phyloP scores from a whole-genome alignment of 2,797 vertebrate genomes.

The Alfaro cultratus region DNA sequence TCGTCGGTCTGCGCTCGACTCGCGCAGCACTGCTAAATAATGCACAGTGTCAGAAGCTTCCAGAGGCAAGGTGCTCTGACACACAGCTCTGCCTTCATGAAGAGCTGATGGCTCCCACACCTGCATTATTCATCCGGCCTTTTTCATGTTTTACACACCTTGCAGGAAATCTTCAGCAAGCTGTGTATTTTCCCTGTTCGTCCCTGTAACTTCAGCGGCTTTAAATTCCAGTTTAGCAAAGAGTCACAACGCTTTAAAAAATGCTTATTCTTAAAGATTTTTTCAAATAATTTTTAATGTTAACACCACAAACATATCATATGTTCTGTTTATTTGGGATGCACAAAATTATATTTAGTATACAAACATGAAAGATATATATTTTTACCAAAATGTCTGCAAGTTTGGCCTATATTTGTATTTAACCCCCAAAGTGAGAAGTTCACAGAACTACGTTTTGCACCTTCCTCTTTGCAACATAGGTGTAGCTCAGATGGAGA shows the following conservation, averaged over 20 bases:
- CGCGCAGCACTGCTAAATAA: constrained; percentile 63
- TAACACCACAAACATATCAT: neutral
- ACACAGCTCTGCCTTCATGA: constrained; percentile 43
- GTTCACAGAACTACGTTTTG: neutral
- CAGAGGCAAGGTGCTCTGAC: constrained; percentile 53
- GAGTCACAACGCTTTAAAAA: neutral
- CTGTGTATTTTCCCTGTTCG: constrained; percentile 21
- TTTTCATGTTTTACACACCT: constrained; percentile 58
- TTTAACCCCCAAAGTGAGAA: neutral
- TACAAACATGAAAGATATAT: neutral
- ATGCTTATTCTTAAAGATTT: neutral
- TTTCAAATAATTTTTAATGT: neutral
- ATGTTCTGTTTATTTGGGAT: neutral
- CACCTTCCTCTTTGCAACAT: neutral
- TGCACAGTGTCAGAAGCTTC: constrained; percentile 59
- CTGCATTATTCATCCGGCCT: constrained; percentile 59
- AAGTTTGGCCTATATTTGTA: neutral
- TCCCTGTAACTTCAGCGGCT: constrained; percentile 6
- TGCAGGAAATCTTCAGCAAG: constrained; percentile 45
- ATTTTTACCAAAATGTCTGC: neutral
- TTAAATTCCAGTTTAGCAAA: neutral
- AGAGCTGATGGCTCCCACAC: constrained; percentile 43
- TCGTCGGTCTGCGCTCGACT: constrained; percentile 57
- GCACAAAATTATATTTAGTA: neutral
- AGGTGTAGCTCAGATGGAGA: neutral